These are phyloP conservation scores for Narcine bancroftii DNA, from an alignment of 2,113 vertebrate genomes.

Conservation along the genomic window DNA sequence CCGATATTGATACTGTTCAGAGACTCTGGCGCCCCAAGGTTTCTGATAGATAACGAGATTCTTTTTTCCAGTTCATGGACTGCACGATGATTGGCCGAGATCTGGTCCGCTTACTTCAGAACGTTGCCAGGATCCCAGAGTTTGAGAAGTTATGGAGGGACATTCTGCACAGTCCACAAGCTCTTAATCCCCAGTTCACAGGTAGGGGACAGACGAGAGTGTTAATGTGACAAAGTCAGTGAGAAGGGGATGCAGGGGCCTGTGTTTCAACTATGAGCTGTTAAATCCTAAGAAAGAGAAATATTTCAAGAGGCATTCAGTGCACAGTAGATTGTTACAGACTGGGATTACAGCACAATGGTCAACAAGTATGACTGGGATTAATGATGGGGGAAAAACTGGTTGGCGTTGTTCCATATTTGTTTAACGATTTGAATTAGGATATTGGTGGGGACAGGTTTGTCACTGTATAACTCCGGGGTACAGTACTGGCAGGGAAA, in stretches of 20 bases:
- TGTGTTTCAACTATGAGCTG: not conserved
- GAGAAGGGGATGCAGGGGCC: not conserved
- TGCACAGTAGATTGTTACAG: not conserved
- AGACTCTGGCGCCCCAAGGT: not conserved
- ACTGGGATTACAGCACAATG: too few species aligned
- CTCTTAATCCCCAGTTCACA: constrained; percentile 83
- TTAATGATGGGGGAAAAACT: too few species aligned
- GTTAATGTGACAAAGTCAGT: not conserved
- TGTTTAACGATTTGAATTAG: too few species aligned
- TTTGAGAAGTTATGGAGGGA: constrained; percentile 91
- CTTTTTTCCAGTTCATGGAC: constrained; percentile 71
- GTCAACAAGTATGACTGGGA: too few species aligned
- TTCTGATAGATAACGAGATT: not conserved
- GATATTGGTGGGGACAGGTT: too few species aligned
- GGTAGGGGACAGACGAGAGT: constrained; percentile 52
- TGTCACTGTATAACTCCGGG: too few species aligned
- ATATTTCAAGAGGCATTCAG: not conserved
- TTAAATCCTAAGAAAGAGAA: not conserved
- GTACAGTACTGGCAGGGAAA: too few species aligned
- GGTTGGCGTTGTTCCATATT: too few species aligned
- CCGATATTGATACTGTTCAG: not conserved
- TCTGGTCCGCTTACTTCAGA: constrained; percentile 85
- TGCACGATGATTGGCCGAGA: constrained; percentile 90
- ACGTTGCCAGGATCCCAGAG: constrained; percentile 86
- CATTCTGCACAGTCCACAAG: constrained; percentile 83